A percentile compares a stretch with the other conserved stretches of the same genome.
Conservation (phyloP, 1,140 invertebrate species). For the Trinorchestia longiramus region DNA sequence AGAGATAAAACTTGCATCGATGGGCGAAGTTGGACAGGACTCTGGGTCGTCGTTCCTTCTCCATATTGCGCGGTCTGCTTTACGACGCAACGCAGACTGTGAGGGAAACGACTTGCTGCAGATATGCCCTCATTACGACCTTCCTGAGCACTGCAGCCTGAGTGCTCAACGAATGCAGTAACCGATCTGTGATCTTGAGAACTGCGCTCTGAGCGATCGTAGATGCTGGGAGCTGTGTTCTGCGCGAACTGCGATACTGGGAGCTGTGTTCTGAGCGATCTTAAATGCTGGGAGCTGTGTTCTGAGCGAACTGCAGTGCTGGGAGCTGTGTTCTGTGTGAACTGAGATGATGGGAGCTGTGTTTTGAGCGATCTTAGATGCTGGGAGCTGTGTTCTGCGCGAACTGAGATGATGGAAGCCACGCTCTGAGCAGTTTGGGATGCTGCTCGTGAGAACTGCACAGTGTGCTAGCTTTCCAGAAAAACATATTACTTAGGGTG, state of each 20-base stretch:
- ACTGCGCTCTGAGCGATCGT: not conserved
- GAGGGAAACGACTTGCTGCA: not conserved
- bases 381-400: not conserved
- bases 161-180: not conserved
- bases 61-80: conserved; percentile 28
- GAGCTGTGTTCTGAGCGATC: not conserved
- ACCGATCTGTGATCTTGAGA: not conserved
- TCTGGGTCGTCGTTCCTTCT: not conserved
- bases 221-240: not conserved
- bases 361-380: not conserved
- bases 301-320: not conserved
- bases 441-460: no score
- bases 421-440: not conserved
- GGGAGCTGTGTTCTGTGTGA: not conserved
- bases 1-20: conserved; percentile 51
- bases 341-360: not conserved
- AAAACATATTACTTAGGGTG: not conserved
- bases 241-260: not conserved
- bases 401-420: not conserved
- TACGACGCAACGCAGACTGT: not conserved
- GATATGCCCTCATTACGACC: conserved; percentile 24
- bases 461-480: not conserved
- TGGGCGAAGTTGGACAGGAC: conserved; percentile 42
- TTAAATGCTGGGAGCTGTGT: not conserved
- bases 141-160: not conserved